These are phyloP conservation scores for Sciaenops ocellatus DNA, from an alignment of 2,797 vertebrate species.

Conservation along the genomic window DNA sequence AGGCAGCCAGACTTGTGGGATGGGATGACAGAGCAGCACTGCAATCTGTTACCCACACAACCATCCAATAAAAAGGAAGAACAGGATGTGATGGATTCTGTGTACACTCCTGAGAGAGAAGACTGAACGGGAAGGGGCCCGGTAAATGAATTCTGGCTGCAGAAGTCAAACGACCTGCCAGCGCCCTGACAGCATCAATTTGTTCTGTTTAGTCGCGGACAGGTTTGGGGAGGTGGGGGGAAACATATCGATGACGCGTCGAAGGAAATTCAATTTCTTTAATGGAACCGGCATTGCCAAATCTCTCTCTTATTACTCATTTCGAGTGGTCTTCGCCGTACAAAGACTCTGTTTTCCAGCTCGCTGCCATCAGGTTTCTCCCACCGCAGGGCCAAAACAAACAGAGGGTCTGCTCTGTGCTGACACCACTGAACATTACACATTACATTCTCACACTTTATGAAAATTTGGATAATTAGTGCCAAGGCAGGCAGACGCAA, in stretches of 20 bases:
- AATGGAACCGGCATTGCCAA: conserved; percentile 48
- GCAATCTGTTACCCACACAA: conserved; percentile 60
- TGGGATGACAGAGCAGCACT: conserved; percentile 38
- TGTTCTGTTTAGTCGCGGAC: conserved; percentile 55
- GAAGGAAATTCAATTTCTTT: conserved; percentile 61
- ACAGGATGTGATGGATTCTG: conserved; percentile 58
- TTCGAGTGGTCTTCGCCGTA: conserved; percentile 6
- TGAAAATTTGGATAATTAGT: conserved; percentile 3
- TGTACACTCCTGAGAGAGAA: conserved; percentile 32
- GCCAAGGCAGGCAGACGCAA: background rate
- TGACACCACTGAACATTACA: conserved; percentile 22
- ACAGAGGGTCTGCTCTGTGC: conserved; percentile 22
- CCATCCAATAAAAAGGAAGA: conserved; percentile 47
- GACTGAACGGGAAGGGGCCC: conserved; percentile 27
- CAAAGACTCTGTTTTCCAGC: conserved; percentile 41
- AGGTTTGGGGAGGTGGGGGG: conserved; percentile 9
- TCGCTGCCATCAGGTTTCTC: conserved; percentile 18
- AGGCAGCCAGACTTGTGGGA: conserved; percentile 38
- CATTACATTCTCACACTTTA: conserved; percentile 23
- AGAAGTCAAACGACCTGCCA: conserved; percentile 70
- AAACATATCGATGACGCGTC: conserved; percentile 28
- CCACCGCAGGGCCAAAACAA: conserved; percentile 36
- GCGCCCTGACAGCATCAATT: conserved; percentile 65
- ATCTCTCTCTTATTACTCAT: conserved; percentile 54
- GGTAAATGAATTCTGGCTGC: conserved; percentile 65